Evolutionary conservation across 2,888 invertebrate genomes (phyloP), one percentile per base, ranked within the genome.

Genomic region (Xestoiulus laeticollis): DNA sequence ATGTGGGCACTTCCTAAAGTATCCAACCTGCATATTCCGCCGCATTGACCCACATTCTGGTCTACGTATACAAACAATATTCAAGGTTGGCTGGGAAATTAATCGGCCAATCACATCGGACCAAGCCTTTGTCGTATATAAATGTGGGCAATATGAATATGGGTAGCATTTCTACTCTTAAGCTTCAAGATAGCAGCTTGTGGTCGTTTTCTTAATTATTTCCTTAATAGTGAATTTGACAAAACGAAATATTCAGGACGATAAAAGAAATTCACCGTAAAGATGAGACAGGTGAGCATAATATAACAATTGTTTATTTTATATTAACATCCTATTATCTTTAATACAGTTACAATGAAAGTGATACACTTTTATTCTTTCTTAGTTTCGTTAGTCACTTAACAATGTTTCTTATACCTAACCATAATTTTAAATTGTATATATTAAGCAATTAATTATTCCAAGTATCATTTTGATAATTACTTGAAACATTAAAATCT

Each of bases 41-140:
- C 22, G n/a, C 85, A 85, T 85, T 86, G 86, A 86, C 86, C 86
- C 48, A 86, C 53, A 86, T 86, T 53, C 48, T 22, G n/a, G n/a
- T 32, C 26, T 38, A 43, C 85, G 85, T 44, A 85, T 85, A 78
- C 78, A 78, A 78, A 78, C 78, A 78, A 78, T 26, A 53, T 86
- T 86, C 86, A 86, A 59, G 86, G 86, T 86, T 86, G 86, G 53
- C 59, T 86, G 48, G 53, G 32, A 53, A 86, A 53, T 86, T 86
- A 86, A 86, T 43, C 86, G 86, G 86, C 86, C 86, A 86, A 86
- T 86, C 86, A 86, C 53, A 86, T 86, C 59, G 22, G 48, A 86
- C 59, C 86, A 86, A 86, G 48, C 26, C 32, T 44, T 44, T 48
- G 86, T 86, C 86, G 48, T 86, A 86, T 86, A 86, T 48, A 86